Conservation (phyloP, 2,888 invertebrate species). For the Parnassius smintheus region DNA sequence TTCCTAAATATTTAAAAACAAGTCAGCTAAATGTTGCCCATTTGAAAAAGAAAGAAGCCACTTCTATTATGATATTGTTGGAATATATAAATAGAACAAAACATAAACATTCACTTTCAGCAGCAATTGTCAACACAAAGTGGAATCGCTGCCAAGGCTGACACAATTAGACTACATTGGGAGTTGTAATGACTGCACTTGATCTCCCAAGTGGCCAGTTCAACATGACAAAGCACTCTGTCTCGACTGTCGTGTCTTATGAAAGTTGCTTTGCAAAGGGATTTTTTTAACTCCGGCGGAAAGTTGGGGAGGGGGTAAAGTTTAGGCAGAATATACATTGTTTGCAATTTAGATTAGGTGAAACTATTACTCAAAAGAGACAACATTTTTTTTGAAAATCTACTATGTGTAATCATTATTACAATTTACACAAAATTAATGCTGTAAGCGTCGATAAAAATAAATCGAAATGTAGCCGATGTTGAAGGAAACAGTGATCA, state of each 20-base stretch:
- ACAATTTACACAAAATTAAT: too few relatives aligned
- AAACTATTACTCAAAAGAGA: too few relatives aligned
- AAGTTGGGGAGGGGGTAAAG: too few relatives aligned
- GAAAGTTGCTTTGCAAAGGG: constrained; percentile 2
- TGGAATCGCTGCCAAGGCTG: constrained; percentile 4
- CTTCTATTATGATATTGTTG: constrained; percentile 20
- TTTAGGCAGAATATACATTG: too few relatives aligned
- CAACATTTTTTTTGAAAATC: too few relatives aligned
- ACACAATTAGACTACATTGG: constrained; percentile 3
- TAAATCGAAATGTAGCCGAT: too few relatives aligned
- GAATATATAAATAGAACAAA: constrained; percentile 22
- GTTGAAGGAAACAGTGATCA: too few relatives aligned
- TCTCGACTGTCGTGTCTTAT: not conserved
- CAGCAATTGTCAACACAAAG: constrained; percentile 6
- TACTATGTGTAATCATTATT: too few relatives aligned
- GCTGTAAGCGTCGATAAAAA: too few relatives aligned
- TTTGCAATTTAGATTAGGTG: too few relatives aligned
- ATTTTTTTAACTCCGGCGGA: not conserved
- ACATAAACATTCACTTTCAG: not conserved
- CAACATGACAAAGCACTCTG: constrained; percentile 7
- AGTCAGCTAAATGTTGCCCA: not conserved
- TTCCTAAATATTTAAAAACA: too few relatives aligned
- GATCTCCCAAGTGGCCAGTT: constrained; percentile 4
- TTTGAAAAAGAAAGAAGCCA: constrained; percentile 10
- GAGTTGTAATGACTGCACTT: constrained; percentile 10